A percentile compares a stretch with the other conserved stretches of the same genome.
phyloP scores from a whole-genome alignment of 1,140 invertebrate species.

The Trissolcus basalis region DNA sequence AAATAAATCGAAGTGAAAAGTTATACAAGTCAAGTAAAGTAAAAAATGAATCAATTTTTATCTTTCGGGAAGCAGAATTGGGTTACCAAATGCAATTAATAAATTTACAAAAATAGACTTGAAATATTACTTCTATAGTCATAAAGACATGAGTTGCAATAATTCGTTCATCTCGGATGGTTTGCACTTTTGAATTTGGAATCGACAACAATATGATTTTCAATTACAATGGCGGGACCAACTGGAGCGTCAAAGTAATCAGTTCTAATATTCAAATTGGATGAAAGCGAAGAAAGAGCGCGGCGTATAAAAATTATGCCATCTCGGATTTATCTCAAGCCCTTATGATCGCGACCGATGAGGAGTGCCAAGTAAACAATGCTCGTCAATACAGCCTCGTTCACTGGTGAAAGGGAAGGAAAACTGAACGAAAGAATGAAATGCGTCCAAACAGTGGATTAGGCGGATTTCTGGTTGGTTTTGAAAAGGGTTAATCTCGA shows the following conservation, averaged over 20 bases:
- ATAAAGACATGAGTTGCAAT: too few species aligned
- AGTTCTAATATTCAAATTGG: slow-evolving; percentile 37
- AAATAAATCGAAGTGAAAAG: too few species aligned
- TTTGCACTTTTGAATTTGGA: slow-evolving; percentile 2
- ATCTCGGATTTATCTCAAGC: slow-evolving; percentile 26
- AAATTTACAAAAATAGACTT: too few species aligned
- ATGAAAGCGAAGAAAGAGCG: slow-evolving; percentile 5
- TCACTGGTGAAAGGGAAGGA: slow-evolving; percentile 6
- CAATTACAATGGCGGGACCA: slow-evolving; percentile 4
- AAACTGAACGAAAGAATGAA: slow-evolving; percentile 31
- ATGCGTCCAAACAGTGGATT: slow-evolving; percentile 39
- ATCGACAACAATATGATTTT: too few species aligned
- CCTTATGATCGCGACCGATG: slow-evolving; percentile 19
- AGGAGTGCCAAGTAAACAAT: slow-evolving; percentile 34
- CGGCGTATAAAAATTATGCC: slow-evolving; percentile 41
- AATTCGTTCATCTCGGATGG: too few species aligned
- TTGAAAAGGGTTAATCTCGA: slow-evolving; percentile 61
- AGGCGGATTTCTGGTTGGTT: slow-evolving; percentile 39
- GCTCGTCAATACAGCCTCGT: slow-evolving; percentile 40
- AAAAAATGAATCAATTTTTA: too few species aligned
- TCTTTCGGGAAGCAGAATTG: too few species aligned
- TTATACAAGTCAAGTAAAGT: too few species aligned
- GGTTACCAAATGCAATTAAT: too few species aligned
- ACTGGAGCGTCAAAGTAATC: slow-evolving; percentile 14
- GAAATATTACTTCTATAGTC: too few species aligned